phyloP scores from a whole-genome alignment of 2,888 invertebrate genomes.

The Masnerella sp. region DNA sequence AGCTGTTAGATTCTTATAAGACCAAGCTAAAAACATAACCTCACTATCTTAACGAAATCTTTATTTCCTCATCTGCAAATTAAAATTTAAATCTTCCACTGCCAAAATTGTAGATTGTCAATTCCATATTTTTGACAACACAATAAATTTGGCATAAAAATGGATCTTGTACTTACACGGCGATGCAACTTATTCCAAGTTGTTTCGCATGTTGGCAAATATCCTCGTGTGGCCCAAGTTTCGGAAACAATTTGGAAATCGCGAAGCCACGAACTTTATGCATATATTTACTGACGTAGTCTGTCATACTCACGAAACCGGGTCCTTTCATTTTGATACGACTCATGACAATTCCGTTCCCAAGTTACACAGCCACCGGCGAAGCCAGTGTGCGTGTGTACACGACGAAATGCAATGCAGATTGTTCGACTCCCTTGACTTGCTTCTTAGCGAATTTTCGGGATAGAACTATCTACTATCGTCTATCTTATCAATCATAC shows the following conservation, averaged over 20 bases:
- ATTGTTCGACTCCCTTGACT: slow-evolving; percentile 39
- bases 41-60: too few species aligned
- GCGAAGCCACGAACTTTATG: slow-evolving; percentile 62
- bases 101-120: too few species aligned
- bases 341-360: slow-evolving; percentile 67
- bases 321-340: slow-evolving; percentile 67
- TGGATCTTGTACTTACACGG: not conserved
- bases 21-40: too few species aligned
- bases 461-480: not conserved
- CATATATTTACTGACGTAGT: slow-evolving; percentile 69
- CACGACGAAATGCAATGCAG: slow-evolving; percentile 40
- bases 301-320: slow-evolving; percentile 65
- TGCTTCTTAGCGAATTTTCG: slow-evolving; percentile 32
- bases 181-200: slow-evolving; percentile 1
- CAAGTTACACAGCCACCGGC: slow-evolving; percentile 69
- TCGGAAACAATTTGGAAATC: slow-evolving; percentile 52
- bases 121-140: too few species aligned
- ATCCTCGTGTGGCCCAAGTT: slow-evolving; percentile 37
- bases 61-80: too few species aligned
- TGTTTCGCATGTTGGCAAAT: slow-evolving; percentile 32
- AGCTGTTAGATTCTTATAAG: too few species aligned
- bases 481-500: not conserved
- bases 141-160: not conserved
- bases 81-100: too few species aligned
- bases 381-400: slow-evolving; percentile 30